Base-by-base conservation (phyloP, 2,113 vertebrate species). In the Octodon degus region DNA sequence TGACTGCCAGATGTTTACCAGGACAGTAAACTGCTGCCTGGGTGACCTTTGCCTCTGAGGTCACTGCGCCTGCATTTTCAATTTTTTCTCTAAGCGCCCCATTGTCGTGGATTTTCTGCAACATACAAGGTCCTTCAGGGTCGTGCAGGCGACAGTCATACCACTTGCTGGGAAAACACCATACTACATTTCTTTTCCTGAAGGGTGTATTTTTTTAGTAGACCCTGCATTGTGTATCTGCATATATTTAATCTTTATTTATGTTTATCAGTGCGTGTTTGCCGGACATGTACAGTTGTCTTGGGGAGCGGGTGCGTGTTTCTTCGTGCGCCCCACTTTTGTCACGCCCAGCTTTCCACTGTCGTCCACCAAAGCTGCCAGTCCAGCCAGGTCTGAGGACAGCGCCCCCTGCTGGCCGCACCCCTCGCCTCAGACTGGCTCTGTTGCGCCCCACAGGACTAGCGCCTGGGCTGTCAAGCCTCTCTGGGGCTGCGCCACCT, bases 361-460 rank as follows among this genome's bases (percentile, higher is more conserved):
- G 27, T 12, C 30, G 20, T 62, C 60, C 60, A 24, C 20, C 60
- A 62, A 9, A 62, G 60, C 60, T 62, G 19, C 22, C 60, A 0
- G 22, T 62, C 60, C 60, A 22, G 60, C 22, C 60, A 62, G 60
- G 19, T 22, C 60, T 62, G 60, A 16, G 20, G 60, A 62, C 60
- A 8, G 60, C 60, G 60, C 60, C 60, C 20, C 60, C 60, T 62
- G 92, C 86, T 24, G 81, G 92, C 13, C 5, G 25, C 3, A 2
- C 7, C 1, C 34, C 2, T 3, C 19, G 19, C 9, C 13, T 62
- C 55, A n/a, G 37, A 37, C 0, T 30, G 3, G 9, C 25, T 20
- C 0, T 1, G 32, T 30, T 6, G n/a, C 1, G 2, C 20, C 60
- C 60, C 60, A 62, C 60, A 62, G 60, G 60, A 22, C 60, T 8